These are phyloP conservation scores for Rhombomys opimus DNA, from an alignment of 2,113 vertebrate genomes.

Conservation along the genomic window DNA sequence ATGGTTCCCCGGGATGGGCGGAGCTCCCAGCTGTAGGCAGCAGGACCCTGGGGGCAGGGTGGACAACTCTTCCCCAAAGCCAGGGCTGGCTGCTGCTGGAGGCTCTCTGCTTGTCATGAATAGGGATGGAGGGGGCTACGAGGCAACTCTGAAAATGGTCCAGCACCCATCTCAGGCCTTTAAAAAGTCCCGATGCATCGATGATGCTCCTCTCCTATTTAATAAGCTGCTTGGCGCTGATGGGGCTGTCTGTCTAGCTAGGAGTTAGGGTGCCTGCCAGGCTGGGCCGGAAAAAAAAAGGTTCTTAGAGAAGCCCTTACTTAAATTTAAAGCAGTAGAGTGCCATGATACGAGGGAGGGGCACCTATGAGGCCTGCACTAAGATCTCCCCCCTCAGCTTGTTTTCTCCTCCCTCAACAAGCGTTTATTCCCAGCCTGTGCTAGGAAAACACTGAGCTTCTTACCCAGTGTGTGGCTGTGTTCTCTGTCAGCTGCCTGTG, in stretches of 20 bases:
- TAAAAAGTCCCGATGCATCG: background rate
- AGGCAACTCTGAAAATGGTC: fast-evolving
- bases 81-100: fast-evolving
- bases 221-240: background rate
- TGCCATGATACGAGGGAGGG: background rate
- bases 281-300: background rate
- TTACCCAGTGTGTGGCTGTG: background rate
- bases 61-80: background rate
- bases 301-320: background rate
- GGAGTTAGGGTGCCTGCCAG: background rate
- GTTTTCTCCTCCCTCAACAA: background rate
- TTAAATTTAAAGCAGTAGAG: background rate
- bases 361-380: background rate
- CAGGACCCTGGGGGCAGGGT: background rate
- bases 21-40: fast-evolving
- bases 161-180: background rate
- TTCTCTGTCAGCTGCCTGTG: background rate
- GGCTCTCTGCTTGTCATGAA: background rate
- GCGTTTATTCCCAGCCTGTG: background rate
- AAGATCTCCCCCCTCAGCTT: background rate
- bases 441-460: background rate
- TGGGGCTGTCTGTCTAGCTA: background rate
- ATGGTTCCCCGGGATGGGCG: fast-evolving
- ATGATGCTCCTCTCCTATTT: background rate
- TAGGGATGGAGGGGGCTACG: background rate